A percentile compares a stretch with the other conserved stretches of the same genome.
These are phyloP conservation scores for Hirudo medicinalis DNA, from an alignment of 1,140 invertebrate genomes.

Conservation along the genomic window DNA sequence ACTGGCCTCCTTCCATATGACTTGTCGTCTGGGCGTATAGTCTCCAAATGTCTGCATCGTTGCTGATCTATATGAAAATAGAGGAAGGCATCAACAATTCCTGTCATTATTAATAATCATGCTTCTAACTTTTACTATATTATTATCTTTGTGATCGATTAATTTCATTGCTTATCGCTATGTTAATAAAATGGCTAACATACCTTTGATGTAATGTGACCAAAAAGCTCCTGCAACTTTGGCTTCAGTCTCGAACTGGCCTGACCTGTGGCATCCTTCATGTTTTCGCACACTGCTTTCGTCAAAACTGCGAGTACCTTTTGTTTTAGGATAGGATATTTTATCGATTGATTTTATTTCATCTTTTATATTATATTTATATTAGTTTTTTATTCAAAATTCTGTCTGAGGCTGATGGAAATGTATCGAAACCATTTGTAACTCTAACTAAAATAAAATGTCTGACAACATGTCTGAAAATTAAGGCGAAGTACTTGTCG, in stretches of 20 bases:
- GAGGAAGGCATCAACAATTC: neutral
- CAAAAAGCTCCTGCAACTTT: conserved; percentile 61
- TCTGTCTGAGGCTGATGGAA: no score
- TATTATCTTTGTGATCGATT: no score
- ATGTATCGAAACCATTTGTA: no score
- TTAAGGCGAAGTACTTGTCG: no score
- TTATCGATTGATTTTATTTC: neutral
- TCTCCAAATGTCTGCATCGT: conserved; percentile 61
- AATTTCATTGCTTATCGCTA: no score
- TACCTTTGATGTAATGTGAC: conserved; percentile 55
- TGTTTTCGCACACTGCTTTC: conserved; percentile 54
- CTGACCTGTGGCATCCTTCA: conserved; percentile 48
- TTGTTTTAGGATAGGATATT: neutral
- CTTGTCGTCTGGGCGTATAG: conserved; percentile 54
- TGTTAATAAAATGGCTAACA: neutral
- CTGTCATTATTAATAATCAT: neutral
- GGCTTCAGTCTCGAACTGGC: conserved; percentile 44
- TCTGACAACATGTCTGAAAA: no score
- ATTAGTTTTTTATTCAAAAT: no score
- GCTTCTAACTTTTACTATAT: neutral
- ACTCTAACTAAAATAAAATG: no score
- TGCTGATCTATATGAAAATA: conserved; percentile 36
- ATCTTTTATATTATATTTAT: no score
- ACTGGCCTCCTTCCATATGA: conserved; percentile 26
- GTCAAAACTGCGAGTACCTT: conserved; percentile 59